Conservation (phyloP, 2,797 vertebrate species). For the Geotrypetes seraphini region DNA sequence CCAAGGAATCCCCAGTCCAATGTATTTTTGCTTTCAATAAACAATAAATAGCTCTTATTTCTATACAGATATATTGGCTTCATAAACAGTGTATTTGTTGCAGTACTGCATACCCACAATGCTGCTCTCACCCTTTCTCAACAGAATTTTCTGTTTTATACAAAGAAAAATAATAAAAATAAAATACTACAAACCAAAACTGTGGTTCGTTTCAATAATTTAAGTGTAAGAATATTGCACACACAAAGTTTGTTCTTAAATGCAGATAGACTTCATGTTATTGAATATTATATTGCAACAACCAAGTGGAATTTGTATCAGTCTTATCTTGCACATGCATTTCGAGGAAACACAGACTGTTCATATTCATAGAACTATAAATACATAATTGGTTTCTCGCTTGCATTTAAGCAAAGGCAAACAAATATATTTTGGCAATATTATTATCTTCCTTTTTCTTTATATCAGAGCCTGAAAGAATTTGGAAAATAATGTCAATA, state of each 20-base stretch:
- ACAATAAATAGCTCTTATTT: conserved; percentile 50
- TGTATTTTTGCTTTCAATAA: conserved; percentile 41
- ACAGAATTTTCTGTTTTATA: no score
- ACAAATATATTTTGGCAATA: conserved; percentile 58
- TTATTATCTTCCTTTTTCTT: conserved; percentile 34
- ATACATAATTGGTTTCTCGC: conserved; percentile 44
- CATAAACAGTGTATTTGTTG: conserved; percentile 48
- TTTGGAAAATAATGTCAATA: conserved; percentile 57
- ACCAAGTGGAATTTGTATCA: conserved; percentile 50
- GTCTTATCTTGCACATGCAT: conserved; percentile 61
- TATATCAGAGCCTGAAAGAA: conserved; percentile 39
- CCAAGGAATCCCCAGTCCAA: conserved; percentile 32
- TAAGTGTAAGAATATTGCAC: conserved; percentile 60
- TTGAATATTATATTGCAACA: conserved; percentile 59
- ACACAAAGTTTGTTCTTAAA: conserved; percentile 52
- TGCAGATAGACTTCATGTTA: conserved; percentile 56
- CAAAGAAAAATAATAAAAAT: no score
- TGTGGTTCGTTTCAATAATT: conserved; percentile 43
- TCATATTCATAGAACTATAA: conserved; percentile 40
- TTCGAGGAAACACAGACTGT: conserved; percentile 50
- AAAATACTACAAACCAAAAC: conserved; percentile 48
- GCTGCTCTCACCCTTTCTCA: no score
- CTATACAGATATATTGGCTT: conserved; percentile 56
- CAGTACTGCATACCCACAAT: conserved; percentile 41
- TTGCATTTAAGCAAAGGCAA: conserved; percentile 47